Evolutionary conservation across 2,113 vertebrate species (phyloP).

Genomic region (Saimiri boliviensis): DNA sequence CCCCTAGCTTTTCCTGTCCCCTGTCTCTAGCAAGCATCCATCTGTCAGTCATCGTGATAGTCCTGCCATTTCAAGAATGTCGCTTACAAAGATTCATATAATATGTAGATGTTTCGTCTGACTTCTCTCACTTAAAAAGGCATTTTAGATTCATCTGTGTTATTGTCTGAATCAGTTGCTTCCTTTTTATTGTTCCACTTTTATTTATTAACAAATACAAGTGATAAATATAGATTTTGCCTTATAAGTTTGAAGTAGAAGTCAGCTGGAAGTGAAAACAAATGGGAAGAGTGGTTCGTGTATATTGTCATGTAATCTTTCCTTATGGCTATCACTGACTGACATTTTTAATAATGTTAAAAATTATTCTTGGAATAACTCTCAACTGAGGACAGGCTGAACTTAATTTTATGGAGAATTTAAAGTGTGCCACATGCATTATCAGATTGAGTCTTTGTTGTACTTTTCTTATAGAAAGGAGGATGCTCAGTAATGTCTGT

Average conservation of each 20-base stretch:
- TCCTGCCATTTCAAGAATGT: background rate
- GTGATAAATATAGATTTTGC: background rate
- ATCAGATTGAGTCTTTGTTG: background rate
- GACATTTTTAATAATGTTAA: slow-evolving; percentile 4
- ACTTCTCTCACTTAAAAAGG: background rate
- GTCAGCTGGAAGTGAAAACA: background rate
- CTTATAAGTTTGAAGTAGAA: background rate
- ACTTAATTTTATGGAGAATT: background rate
- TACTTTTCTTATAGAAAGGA: background rate
- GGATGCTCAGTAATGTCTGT: background rate
- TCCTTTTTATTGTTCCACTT: background rate
- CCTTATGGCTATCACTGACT: background rate
- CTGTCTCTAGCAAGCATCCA: background rate
- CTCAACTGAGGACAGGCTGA: background rate
- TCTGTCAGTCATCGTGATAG: background rate
- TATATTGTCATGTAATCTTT: background rate
- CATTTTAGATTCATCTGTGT: background rate
- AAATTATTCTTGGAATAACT: background rate
- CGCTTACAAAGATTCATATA: background rate
- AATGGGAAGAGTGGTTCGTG: background rate
- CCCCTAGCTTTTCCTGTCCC: background rate
- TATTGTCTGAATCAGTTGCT: background rate
- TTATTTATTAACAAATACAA: background rate
- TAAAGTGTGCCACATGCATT: background rate
- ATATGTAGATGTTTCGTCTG: background rate